Base-by-base conservation (phyloP, 2,888 invertebrate species). In the Agriopis aurantiaria region DNA sequence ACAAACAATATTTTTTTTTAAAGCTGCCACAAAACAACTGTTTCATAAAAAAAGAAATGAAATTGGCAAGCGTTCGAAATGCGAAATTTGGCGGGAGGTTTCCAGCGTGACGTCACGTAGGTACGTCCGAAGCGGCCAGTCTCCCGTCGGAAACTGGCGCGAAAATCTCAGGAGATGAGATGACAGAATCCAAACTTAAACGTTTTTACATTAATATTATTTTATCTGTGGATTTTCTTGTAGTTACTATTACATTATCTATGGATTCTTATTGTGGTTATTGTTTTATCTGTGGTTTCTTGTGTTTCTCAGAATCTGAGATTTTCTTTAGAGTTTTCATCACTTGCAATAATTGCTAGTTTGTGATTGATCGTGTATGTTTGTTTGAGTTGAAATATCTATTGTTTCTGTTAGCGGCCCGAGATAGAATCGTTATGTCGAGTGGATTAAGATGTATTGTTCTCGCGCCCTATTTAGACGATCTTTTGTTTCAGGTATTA, bases 71-170 rank as follows among this genome's bases (percentile, higher is more conserved):
- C 66, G 68, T 73, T 71, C 62, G 46, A 58, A 74, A 62, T 74
- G 60, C 67, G 62, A 74, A 70, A 74, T 69, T 46, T 23, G 52
- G 77, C 82, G 81, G 78, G 76, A 74, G 67, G 69, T 75, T 76
- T 75, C 68, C 69, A 73, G 74, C 76, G 74, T 79, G 77, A 82
- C 78, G 82, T 79, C 82, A 82, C 76, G 33, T 33, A 43, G 8
- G 55, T 67, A 78, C 83, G 84, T 82, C 79, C 76, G 79, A 69
- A 80, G 72, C 82, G 76, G 76, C 72, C 82, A 77, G 78, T 77
- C 77, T 82, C 85, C 79, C 77, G 78, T 66, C 78, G 78, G 80
- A 85, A 84, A 85, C 85, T 85, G 85, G 85, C 85, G 85, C 72
- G 83, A 85, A 84, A 83, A 83, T 61, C 65, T 69, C 61, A 46